Base-by-base conservation (phyloP, 2,797 vertebrate species). In the Discoglossus pictus region DNA sequence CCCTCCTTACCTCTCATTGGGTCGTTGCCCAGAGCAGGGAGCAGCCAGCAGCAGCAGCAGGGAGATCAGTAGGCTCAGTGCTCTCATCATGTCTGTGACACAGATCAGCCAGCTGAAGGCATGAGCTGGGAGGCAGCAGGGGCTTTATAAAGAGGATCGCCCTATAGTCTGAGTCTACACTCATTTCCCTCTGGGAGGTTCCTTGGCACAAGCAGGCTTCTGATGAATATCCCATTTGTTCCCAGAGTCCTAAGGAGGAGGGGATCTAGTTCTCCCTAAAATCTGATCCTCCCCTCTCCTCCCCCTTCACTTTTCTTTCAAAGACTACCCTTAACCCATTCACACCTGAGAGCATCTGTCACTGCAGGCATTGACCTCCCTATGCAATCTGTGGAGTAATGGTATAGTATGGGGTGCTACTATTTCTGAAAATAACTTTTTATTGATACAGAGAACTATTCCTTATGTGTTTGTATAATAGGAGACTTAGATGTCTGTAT, bases 151-250 rank as follows among this genome's bases (percentile, higher is more conserved):
- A 73, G 83, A 82, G 72, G 44, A 23, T 39, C 1, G 11, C 11
- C 7, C 64, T 12, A 69, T 68, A 16, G 52, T 35, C 78, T 15
- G 70, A 68, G 70, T 34, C 48, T 27, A 53, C 38, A 78, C 66
- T 73, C 79, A 75, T 82, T 79, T 86, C 84, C 88, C 84, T 77
- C 43, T 61, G 83, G 82, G 86, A 88, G 84, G 79, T 80, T 78
- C 81, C 68, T 82, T 70, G 71, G 83, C 89, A 83, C 86, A 81
- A 75, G 53, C 78, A 76, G 73, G 76, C 76, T 80, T 65, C 75
- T 60, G 79, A 90, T 92, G 90, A 93, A 93, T 93, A 86, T 89
- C 84, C 78, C 84, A 86, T 90, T 89, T 94, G 92, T 94, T 89
- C 88, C 65, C 56, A 66, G 74, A 51, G 74, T 72, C 51, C 11